phyloP scores from a whole-genome alignment of 1,140 invertebrate genomes.

The Caenorhabditis elegans region DNA sequence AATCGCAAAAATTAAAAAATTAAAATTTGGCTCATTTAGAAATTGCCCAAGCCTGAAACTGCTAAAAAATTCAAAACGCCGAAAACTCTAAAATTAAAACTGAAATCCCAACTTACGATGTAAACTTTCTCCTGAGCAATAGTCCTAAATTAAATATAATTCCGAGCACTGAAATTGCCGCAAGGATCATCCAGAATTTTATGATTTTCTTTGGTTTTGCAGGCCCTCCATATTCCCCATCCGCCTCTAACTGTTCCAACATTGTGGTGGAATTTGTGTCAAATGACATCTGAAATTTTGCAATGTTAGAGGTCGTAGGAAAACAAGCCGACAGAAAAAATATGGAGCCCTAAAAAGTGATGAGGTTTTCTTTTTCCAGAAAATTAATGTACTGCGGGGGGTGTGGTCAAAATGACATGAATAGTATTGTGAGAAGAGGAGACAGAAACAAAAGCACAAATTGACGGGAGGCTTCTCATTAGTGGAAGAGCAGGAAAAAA shows the following conservation, averaged over 20 bases:
- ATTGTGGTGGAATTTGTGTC: slow-evolving; percentile 15
- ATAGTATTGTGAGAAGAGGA: not conserved
- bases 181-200: slow-evolving; percentile 8
- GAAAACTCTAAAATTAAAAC: too few species aligned
- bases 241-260: not conserved
- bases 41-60: too few species aligned
- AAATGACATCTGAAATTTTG: not conserved
- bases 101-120: too few species aligned
- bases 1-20: too few species aligned
- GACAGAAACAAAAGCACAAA: not conserved
- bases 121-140: not conserved
- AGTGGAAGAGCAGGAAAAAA: not conserved
- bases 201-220: not conserved
- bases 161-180: not conserved
- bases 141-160: slow-evolving; percentile 9
- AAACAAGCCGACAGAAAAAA: not conserved
- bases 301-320: not conserved
- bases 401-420: not conserved
- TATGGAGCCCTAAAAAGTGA: not conserved
- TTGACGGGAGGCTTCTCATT: slow-evolving; percentile 12
- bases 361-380: too few species aligned
- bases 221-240: not conserved
- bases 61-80: too few species aligned
- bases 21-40: too few species aligned
- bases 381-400: not conserved